Evolutionary conservation across 1,140 invertebrate genomes (phyloP).

Genomic region (Tribolium madens): DNA sequence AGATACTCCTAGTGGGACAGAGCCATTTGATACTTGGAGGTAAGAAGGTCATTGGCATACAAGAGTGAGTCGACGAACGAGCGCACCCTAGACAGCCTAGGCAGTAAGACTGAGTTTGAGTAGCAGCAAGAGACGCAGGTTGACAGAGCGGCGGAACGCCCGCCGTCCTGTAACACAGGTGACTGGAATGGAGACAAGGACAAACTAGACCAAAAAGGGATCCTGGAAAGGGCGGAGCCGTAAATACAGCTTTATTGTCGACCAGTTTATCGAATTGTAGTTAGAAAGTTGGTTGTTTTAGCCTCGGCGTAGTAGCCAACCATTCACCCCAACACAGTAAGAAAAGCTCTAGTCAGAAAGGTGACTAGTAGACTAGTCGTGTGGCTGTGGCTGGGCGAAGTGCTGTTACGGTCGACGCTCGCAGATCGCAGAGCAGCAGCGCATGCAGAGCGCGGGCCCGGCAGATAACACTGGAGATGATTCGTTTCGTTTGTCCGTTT

Average conservation of each 20-base stretch:
- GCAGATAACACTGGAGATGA: not conserved
- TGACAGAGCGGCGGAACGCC: conserved; percentile 43
- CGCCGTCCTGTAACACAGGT: conserved; percentile 52
- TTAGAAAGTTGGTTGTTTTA: conserved; percentile 50
- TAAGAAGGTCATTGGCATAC: conserved; percentile 63
- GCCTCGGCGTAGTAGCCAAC: conserved; percentile 60
- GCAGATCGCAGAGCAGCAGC: conserved; percentile 46
- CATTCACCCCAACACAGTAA: conserved; percentile 60
- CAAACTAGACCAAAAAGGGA: conserved; percentile 27
- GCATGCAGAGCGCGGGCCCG: conserved; percentile 56
- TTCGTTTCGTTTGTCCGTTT: not conserved
- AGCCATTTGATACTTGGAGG: conserved; percentile 70
- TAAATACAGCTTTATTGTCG: conserved; percentile 39
- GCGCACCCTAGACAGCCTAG: conserved; percentile 53
- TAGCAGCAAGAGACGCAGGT: conserved; percentile 56
- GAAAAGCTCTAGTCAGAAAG: conserved; percentile 44
- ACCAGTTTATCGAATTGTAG: conserved; percentile 42
- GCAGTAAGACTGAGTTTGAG: conserved; percentile 56
- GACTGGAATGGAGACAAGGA: conserved; percentile 21
- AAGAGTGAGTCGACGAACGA: conserved; percentile 58
- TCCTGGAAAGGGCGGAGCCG: conserved; percentile 37
- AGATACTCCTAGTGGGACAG: conserved; percentile 65
- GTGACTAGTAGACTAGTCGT: conserved; percentile 53
- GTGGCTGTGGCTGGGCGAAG: conserved; percentile 62
- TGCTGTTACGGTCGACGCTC: conserved; percentile 61